Conservation (phyloP, 1,140 invertebrate genomes). For the Lutraria rhynchaena region DNA sequence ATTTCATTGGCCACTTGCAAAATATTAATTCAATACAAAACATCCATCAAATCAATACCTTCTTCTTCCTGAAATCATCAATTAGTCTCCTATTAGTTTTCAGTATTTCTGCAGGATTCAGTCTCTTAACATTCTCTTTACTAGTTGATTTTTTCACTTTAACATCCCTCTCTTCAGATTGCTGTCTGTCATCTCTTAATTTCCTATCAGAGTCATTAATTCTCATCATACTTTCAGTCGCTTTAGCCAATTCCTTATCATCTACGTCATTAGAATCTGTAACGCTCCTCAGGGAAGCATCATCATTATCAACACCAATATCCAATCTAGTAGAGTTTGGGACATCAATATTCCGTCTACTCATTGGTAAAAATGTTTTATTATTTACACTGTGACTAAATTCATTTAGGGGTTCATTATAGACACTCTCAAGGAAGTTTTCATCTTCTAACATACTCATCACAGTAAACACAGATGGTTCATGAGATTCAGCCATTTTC, state of each 20-base stretch:
- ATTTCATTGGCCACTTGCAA: too few species aligned
- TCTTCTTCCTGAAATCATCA: constrained; percentile 73
- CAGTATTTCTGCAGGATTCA: constrained; percentile 61
- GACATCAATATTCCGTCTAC: neutral
- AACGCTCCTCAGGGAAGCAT: too few species aligned
- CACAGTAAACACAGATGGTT: constrained; percentile 74
- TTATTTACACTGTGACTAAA: constrained; percentile 55
- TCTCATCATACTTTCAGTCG: constrained; percentile 43
- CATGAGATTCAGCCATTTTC: constrained; percentile 59
- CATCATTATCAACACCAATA: too few species aligned
- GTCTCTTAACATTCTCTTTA: constrained; percentile 56
- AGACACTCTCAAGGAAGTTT: constrained; percentile 62
- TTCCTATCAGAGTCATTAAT: constrained; percentile 44
- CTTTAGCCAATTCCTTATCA: constrained; percentile 36
- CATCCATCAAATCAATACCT: too few species aligned
- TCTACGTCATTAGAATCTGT: neutral
- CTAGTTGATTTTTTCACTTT: constrained; percentile 56
- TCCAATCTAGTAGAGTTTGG: too few species aligned
- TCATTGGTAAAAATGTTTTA: constrained; percentile 13
- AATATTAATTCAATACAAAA: too few species aligned
- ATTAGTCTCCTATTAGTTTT: constrained; percentile 72
- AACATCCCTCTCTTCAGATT: constrained; percentile 45
- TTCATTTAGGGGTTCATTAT: constrained; percentile 66
- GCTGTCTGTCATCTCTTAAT: constrained; percentile 19
- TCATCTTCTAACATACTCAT: constrained; percentile 75